These are phyloP conservation scores for Tragopan temminckii DNA, from an alignment of 2,797 vertebrate genomes.

Conservation along the genomic window DNA sequence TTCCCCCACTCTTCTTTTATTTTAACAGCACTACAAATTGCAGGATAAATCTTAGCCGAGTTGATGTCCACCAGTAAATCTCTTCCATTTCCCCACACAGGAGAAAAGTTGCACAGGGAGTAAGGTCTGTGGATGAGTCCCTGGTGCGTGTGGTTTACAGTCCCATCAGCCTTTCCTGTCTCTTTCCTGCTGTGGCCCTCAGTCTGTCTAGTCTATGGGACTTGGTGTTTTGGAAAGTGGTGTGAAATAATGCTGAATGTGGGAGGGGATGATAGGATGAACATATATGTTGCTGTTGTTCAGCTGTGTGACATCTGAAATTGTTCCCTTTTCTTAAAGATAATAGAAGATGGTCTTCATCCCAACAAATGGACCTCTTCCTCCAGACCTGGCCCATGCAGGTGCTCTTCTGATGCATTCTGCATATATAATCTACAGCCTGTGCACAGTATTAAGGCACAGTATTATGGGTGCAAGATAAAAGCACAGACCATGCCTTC, in stretches of 20 bases:
- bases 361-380: neutral
- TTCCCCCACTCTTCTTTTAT: neutral
- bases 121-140: neutral
- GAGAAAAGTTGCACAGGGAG: neutral
- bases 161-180: neutral
- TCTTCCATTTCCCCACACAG: neutral
- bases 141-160: neutral
- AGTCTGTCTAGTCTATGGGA: neutral
- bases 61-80: neutral
- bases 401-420: neutral
- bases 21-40: slow-evolving; percentile 33
- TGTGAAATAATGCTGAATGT: neutral
- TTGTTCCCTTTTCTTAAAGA: neutral
- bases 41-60: slow-evolving; percentile 41
- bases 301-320: neutral
- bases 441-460: neutral
- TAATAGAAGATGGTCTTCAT: neutral
- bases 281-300: neutral
- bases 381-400: rapidly evolving
- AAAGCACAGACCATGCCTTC: neutral
- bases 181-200: neutral
- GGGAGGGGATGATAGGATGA: neutral
- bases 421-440: rapidly evolving
- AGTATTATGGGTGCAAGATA: rapidly evolving
- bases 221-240: neutral